Evolutionary conservation across 1,140 invertebrate genomes (phyloP).

Genomic region (Drosophila grimshawi): DNA sequence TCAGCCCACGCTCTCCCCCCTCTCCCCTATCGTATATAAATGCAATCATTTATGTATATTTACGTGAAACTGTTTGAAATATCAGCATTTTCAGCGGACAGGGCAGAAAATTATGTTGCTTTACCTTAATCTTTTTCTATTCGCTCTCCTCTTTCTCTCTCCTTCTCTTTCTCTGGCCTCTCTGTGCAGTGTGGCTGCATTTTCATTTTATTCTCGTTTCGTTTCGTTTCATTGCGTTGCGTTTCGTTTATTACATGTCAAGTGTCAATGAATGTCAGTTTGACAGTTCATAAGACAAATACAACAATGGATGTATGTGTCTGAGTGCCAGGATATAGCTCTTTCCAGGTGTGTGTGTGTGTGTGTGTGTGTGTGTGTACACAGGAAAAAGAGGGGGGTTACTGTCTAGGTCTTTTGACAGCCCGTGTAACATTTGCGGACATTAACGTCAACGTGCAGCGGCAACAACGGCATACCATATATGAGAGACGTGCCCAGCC

Average conservation of each 20-base stretch:
- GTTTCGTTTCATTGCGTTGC: conserved; percentile 45
- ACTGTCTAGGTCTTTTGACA: conserved; percentile 40
- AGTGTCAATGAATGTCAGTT: conserved; percentile 76
- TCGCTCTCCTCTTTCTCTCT: background rate
- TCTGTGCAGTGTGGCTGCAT: conserved; percentile 1
- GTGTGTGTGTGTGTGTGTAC: background rate
- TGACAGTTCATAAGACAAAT: conserved; percentile 79
- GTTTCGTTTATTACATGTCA: conserved; percentile 75
- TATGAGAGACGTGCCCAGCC: conserved; percentile 54
- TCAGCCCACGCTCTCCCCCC: background rate
- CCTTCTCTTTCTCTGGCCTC: background rate
- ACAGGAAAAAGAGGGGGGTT: background rate
- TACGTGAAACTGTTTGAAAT: conserved; percentile 50
- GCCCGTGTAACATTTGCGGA: conserved; percentile 61
- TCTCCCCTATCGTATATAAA: background rate
- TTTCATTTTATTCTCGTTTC: conserved; percentile 35
- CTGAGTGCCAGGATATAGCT: conserved; percentile 12
- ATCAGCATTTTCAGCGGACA: conserved; percentile 51
- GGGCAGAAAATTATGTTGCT: background rate
- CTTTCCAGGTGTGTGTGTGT: background rate
- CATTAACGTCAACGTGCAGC: conserved; percentile 65
- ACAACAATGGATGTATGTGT: conserved; percentile 54
- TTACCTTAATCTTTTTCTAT: background rate
- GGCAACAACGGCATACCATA: conserved; percentile 47
- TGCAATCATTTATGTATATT: conserved; percentile 43